Percentiles rank a stretch among this genome's conserved stretches.
Conservation (phyloP, 1,140 invertebrate species). For the Bicyclus anynana region DNA sequence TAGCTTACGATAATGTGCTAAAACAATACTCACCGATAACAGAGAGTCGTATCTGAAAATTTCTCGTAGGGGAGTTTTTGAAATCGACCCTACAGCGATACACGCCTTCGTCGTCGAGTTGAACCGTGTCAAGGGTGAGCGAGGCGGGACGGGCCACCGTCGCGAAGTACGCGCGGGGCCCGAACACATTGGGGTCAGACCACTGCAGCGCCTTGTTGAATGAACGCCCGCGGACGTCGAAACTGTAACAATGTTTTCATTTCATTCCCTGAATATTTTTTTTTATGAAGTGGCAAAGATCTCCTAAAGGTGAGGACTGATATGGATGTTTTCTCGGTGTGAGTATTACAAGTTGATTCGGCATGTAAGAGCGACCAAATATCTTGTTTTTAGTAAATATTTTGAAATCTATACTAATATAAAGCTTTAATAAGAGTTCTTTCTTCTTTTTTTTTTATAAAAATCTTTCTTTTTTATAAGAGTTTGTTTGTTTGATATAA, state of each 20-base stretch:
- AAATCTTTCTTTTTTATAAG: no score
- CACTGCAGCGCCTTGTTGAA: conserved; percentile 87
- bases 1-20: no score
- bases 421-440: no score
- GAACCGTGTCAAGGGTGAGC: conserved; percentile 87
- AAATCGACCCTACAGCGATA: conserved; percentile 95
- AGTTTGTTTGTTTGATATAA: no score
- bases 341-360: no score
- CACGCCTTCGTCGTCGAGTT: conserved; percentile 88
- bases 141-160: conserved; percentile 86
- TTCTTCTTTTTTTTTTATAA: no score
- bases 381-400: no score
- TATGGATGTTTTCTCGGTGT: no score
- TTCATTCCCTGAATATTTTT: conserved; percentile 1
- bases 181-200: conserved; percentile 87
- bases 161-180: conserved; percentile 87
- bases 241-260: conserved; percentile 78
- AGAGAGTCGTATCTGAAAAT: conserved; percentile 92
- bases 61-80: conserved; percentile 91
- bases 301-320: no score
- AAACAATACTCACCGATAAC: conserved; percentile 88
- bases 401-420: no score
- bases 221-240: conserved; percentile 87
- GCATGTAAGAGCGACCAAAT: no score
- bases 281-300: neutral